A percentile compares a stretch with the other conserved stretches of the same genome.
These are phyloP conservation scores for Ciona savignyi DNA, from an alignment of 23 tunicate genomes.

Conservation along the genomic window DNA sequence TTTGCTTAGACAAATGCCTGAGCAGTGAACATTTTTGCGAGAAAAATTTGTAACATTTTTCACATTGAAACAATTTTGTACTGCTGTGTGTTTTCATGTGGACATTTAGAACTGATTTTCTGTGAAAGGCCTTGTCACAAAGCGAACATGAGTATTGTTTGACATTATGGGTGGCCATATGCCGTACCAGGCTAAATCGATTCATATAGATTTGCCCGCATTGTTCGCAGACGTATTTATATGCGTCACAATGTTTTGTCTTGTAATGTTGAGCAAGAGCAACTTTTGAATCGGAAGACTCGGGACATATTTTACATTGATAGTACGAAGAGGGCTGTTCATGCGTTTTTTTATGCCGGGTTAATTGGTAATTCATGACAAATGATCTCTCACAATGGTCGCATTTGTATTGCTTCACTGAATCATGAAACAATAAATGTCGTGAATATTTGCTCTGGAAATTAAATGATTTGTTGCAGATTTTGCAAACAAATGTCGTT, in stretches of 20 bases:
- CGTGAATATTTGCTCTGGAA: slow-evolving; percentile 1
- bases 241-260: neutral
- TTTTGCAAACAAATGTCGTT: neutral
- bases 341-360: slow-evolving; percentile 7
- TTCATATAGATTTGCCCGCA: slow-evolving; percentile 8
- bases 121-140: slow-evolving; percentile 11
- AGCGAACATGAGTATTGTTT: neutral
- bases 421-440: neutral
- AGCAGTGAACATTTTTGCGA: slow-evolving; percentile 10
- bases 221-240: slow-evolving; percentile 7
- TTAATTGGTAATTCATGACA: neutral
- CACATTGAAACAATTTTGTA: slow-evolving; percentile 3
- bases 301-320: neutral
- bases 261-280: slow-evolving; percentile 9
- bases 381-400: neutral
- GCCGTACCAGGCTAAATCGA: slow-evolving; percentile 7
- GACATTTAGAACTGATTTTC: slow-evolving; percentile 8
- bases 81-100: slow-evolving; percentile 11
- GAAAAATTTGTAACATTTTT: slow-evolving; percentile 9
- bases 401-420: neutral
- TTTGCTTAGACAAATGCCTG: slow-evolving; percentile 7
- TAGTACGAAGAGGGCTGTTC: neutral
- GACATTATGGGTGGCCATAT: neutral
- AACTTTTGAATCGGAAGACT: neutral
- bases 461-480: slow-evolving; percentile 2